These are phyloP conservation scores for Dugesia japonica DNA, from an alignment of 2,888 invertebrate genomes.

Conservation along the genomic window DNA sequence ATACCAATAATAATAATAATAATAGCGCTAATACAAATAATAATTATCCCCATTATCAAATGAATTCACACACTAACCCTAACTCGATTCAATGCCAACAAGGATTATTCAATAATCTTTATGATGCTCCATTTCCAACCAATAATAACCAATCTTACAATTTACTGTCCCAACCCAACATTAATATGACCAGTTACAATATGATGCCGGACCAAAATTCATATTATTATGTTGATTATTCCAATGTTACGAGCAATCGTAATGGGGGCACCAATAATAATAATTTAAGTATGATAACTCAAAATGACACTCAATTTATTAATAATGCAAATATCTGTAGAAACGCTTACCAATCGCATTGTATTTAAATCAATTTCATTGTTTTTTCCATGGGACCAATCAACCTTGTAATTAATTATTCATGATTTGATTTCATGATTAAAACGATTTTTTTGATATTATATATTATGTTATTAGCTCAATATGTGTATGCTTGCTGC, in stretches of 20 bases:
- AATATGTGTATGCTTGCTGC: background rate
- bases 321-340: background rate
- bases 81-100: background rate
- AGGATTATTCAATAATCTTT: background rate
- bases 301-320: background rate
- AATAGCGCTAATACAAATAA: too few species aligned
- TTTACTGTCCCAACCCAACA: background rate
- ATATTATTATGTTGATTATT: background rate
- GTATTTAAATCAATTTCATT: background rate
- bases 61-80: background rate
- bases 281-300: background rate
- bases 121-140: background rate
- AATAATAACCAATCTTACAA: background rate
- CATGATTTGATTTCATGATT: background rate
- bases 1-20: too few species aligned
- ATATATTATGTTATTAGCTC: background rate
- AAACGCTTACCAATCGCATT: slow-evolving; percentile 14
- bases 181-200: background rate
- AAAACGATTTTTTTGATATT: background rate
- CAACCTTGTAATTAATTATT: background rate
- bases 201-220: background rate
- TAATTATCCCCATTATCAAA: background rate
- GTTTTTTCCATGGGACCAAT: background rate
- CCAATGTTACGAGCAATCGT: background rate
- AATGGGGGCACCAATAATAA: background rate